Base-by-base conservation (phyloP, 2,113 vertebrate genomes). In the Psettodes erumei region DNA sequence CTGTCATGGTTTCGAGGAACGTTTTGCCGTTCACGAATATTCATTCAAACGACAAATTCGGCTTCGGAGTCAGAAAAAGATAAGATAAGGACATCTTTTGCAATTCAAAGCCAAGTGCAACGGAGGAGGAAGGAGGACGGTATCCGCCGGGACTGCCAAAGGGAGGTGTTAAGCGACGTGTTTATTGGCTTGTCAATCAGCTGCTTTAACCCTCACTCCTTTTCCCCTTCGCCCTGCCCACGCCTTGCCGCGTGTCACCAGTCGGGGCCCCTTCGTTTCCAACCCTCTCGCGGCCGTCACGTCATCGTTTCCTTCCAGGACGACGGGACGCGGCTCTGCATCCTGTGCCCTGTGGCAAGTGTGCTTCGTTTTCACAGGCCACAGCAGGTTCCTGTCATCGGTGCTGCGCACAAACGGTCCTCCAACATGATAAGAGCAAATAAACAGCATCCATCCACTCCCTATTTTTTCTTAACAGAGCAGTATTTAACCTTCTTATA, bases 151-250 rank as follows among this genome's bases (percentile, higher is more conserved):
- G 45, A 71, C 30, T 42, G 73, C 47, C 48, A 60, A 63, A 66
- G 33, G 64, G 63, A 86, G 65, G 81, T 86, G 80, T 81, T 77
- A 79, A 90, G 68, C 8, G 8, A 77, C 45, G 65, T 71, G 62
- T 83, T 82, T 81, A 75, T 89, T 84, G 85, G 40, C 79, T 50
- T 88, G 83, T 83, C 88, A 88, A 82, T 87, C 89, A 83, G 23
- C 18, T 16, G 27, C 19, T 9, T 63, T 63, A 77, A 70, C 45
- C 43, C 33, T 38, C 0, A 11, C 40, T 13, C 16, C 30, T 11
- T n/a, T 61, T 62, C 3, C 32, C 1, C 18, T 16, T 82, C 79
- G 59, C 61, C 43, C 68, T 75, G 38, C 80, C 71, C 74, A 73
- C 80, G 50, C 66, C 64, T 51, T 32, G 65, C 45, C 59, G 50